A percentile compares a stretch with the other conserved stretches of the same genome.
Conservation (phyloP, 2,888 invertebrate species). For the Epirrita christyi region DNA sequence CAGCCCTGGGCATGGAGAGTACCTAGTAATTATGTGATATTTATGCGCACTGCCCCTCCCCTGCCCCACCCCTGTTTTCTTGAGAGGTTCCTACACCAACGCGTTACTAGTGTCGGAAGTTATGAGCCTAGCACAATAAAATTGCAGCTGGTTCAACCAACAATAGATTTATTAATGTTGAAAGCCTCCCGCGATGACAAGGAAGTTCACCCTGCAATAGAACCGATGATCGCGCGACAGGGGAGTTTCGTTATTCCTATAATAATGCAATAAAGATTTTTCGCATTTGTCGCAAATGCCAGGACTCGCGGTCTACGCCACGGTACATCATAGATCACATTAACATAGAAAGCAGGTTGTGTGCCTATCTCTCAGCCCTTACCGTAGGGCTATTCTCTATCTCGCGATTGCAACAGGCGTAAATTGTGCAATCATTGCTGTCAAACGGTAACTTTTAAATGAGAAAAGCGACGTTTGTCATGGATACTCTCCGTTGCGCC, state of each 20-base stretch:
- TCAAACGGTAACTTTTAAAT: no score
- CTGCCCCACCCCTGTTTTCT: slow-evolving; percentile 54
- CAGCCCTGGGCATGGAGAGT: slow-evolving; percentile 53
- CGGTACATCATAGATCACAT: neutral
- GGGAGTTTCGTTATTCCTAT: neutral
- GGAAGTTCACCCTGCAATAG: neutral
- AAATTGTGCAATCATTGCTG: no score
- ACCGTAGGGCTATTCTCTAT: no score
- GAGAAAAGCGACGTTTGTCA: no score
- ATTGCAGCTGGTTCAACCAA: slow-evolving; percentile 14
- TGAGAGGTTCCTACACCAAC: slow-evolving; percentile 54
- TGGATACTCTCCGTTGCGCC: no score
- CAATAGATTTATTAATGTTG: slow-evolving; percentile 8
- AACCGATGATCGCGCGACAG: neutral
- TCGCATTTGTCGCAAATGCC: slow-evolving; percentile 2
- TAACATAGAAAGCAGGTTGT: neutral
- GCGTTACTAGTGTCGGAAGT: slow-evolving; percentile 57
- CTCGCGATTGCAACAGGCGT: no score
- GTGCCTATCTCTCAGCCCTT: neutral
- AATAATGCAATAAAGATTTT: slow-evolving; percentile 2
- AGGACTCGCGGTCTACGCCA: slow-evolving; percentile 5
- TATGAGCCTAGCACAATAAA: slow-evolving; percentile 35
- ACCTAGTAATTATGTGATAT: slow-evolving; percentile 67
- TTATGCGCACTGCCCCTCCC: slow-evolving; percentile 60
- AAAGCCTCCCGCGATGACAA: neutral